Conservation (phyloP, 2,113 vertebrate species). For the Emydocephalus ijimae region DNA sequence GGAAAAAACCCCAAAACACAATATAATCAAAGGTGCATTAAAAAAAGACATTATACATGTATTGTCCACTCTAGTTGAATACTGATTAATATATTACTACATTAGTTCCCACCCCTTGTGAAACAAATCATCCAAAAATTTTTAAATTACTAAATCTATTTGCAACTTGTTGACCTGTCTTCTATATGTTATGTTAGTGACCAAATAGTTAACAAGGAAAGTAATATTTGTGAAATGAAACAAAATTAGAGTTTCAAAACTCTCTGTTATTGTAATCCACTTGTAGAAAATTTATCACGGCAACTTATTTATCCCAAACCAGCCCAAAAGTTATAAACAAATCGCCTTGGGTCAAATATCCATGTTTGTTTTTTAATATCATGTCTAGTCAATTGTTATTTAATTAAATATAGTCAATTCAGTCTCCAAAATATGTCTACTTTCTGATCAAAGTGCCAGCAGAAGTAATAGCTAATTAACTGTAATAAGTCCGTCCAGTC, state of each 20-base stretch:
- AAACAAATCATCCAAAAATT: neutral
- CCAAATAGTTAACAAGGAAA: neutral
- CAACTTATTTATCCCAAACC: neutral
- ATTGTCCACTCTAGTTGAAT: neutral
- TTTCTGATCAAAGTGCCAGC: neutral
- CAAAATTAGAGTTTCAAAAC: neutral
- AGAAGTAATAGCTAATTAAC: neutral
- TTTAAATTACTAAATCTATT: neutral
- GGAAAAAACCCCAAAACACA: neutral
- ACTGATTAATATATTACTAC: neutral
- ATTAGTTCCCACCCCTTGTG: neutral
- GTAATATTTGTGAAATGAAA: neutral
- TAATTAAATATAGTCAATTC: neutral
- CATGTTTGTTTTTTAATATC: neutral
- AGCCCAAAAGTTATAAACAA: neutral
- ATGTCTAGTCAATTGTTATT: neutral
- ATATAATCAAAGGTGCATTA: neutral
- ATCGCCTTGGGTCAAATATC: neutral
- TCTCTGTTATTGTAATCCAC: neutral
- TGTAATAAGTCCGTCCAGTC: neutral
- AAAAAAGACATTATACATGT: neutral
- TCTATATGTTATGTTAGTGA: neutral
- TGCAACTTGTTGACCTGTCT: neutral
- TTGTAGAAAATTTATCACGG: neutral
- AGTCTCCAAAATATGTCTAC: neutral